Base-by-base conservation (phyloP, 2,888 invertebrate species). In the Acanthosepion esculentum region DNA sequence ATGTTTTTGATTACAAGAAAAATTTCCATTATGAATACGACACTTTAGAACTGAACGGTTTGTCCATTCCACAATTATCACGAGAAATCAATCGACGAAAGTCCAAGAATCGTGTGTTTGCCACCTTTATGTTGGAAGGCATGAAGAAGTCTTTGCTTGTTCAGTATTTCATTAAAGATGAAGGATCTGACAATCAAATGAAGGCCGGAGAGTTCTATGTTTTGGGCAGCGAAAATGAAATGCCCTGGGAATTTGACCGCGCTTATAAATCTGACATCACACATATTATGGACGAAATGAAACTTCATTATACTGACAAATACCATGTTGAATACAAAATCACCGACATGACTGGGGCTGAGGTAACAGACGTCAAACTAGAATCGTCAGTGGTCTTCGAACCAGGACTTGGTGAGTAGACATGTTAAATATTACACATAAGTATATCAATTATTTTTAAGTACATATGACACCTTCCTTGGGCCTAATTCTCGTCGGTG, bases 311-410 rank as follows among this genome's bases (percentile, higher is more conserved):
- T 91, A 91, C 91, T 41, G 95, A 95, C 92, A 29, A 53, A 18
- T 94, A 94, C 55, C 92, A 20, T 20, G 94, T 95, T 33, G 33
- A 91, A 26, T 53, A 94, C 29, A 94, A 64, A 41, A 94, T 95
- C 41, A 91, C 33, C 5, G 95, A 95, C 91, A 94, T 95, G 26
- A 91, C 48, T 48, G 94, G 94, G 5, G 91, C 94, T 29, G 94
- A 94, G 20, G n/a, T 94, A 53, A 48, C 94, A 5, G 64, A 48
- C 12, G 92, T 94, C 5, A 64, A 95, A n/a, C 93, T 95, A 53
- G 93, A 93, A 33, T 95, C 95, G 15, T 95, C 95, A 33, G 92
- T 96, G 53, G 95, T 95, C 92, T 96, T 94, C 91, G 48, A 95
- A 18, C 95, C 95, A 50, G 95, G 95, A 29, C 92, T 92, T 18